phyloP scores from a whole-genome alignment of 2,797 vertebrate genomes.

The Paedocypris micromegethes region DNA sequence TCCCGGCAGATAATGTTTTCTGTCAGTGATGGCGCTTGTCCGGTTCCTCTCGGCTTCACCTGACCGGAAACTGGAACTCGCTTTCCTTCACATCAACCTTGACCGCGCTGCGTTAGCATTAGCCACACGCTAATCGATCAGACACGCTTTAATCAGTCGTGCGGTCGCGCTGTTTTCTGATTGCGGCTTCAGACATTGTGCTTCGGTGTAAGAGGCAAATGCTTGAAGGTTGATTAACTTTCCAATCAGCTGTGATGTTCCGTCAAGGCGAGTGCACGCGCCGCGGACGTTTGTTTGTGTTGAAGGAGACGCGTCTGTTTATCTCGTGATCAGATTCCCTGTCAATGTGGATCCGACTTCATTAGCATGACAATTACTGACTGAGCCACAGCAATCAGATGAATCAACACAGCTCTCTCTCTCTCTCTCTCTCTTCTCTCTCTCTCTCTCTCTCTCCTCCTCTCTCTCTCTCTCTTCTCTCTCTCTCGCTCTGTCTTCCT shows the following conservation, averaged over 20 bases:
- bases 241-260: conserved; percentile 39
- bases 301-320: conserved; percentile 12
- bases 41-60: conserved; percentile 34
- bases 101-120: conserved; percentile 29
- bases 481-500: no score
- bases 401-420: conserved; percentile 30
- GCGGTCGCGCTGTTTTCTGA: conserved; percentile 38
- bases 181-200: conserved; percentile 24
- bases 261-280: conserved; percentile 5
- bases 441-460: background rate
- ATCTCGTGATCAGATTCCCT: conserved; percentile 30
- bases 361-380: conserved; percentile 38
- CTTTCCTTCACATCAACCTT: conserved; percentile 37
- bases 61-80: conserved; percentile 17
- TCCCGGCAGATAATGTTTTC: conserved; percentile 24
- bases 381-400: conserved; percentile 40
- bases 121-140: conserved; percentile 38
- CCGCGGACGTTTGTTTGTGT: conserved; percentile 14
- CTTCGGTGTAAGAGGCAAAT: conserved; percentile 17
- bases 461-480: conserved; percentile 4
- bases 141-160: conserved; percentile 37
- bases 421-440: conserved; percentile 5
- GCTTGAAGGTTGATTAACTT: conserved; percentile 44
- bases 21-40: conserved; percentile 31
- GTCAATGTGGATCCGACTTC: conserved; percentile 36